A percentile compares a stretch with the other conserved stretches of the same genome.
Conservation (phyloP, 2,113 vertebrate genomes). For the Rhynchomys soricoides region DNA sequence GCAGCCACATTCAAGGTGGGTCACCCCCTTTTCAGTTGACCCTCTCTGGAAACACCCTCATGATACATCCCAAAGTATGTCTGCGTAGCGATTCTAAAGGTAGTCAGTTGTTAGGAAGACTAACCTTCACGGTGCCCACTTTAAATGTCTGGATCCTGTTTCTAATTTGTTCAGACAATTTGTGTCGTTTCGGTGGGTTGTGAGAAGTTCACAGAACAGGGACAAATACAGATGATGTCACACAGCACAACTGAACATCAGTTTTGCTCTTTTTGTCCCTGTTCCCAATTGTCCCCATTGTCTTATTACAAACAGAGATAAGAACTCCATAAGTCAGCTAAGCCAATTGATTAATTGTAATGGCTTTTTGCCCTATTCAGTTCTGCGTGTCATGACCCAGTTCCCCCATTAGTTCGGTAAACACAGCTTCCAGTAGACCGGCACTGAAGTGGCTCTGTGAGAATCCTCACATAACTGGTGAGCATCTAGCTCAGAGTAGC, state of each 20-base stretch:
- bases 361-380: background rate
- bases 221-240: background rate
- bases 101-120: background rate
- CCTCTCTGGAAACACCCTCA: background rate
- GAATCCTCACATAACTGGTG: background rate
- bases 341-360: background rate
- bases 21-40: background rate
- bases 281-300: background rate
- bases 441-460: background rate
- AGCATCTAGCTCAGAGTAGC: background rate
- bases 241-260: background rate
- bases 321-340: background rate
- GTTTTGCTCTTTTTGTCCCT: background rate
- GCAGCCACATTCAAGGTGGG: background rate
- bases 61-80: background rate
- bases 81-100: background rate
- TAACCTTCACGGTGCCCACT: background rate
- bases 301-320: slow-evolving; percentile 28
- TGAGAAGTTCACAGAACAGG: background rate
- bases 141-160: background rate
- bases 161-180: background rate
- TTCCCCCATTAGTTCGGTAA: background rate
- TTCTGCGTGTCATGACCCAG: background rate
- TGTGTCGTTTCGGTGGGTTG: background rate
- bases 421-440: background rate